Conservation (phyloP, 2,113 vertebrate genomes). For the Hippocampus comes region DNA sequence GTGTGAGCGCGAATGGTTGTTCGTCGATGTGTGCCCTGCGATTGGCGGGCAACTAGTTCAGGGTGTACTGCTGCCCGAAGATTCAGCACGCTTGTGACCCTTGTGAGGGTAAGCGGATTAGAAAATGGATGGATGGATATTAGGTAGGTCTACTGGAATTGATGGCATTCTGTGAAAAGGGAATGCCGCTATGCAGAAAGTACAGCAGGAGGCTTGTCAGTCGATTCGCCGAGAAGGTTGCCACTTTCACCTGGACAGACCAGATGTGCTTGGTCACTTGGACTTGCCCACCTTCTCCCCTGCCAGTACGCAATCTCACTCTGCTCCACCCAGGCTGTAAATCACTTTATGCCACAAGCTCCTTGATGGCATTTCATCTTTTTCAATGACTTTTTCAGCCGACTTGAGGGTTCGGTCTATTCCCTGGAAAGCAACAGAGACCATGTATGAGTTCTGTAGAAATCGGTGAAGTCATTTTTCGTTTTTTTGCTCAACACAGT, state of each 20-base stretch:
- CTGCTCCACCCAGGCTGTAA: constrained; percentile 32
- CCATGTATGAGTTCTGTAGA: constrained; percentile 1
- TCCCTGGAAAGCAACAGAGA: constrained; percentile 25
- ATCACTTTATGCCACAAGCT: neutral
- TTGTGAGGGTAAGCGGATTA: too few relatives aligned
- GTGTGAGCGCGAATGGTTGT: too few relatives aligned
- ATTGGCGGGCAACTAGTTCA: too few relatives aligned
- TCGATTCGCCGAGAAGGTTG: constrained; percentile 17
- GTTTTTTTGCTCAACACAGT: too few relatives aligned
- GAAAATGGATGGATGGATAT: too few relatives aligned
- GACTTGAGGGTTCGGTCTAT: constrained; percentile 26
- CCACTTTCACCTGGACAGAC: constrained; percentile 34
- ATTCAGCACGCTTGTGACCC: too few relatives aligned
- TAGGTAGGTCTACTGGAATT: neutral
- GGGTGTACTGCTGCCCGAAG: too few relatives aligned
- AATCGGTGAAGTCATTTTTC: too few relatives aligned
- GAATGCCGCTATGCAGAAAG: constrained; percentile 13
- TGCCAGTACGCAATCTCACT: constrained; percentile 2
- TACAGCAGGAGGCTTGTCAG: constrained; percentile 16
- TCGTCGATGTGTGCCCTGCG: too few relatives aligned
- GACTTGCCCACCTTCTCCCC: constrained; percentile 8
- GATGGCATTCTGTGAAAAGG: neutral
- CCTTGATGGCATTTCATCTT: constrained; percentile 13
- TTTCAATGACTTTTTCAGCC: constrained; percentile 21
- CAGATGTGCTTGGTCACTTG: too few relatives aligned